phyloP scores from a whole-genome alignment of 2,888 invertebrate species.

The Resseliella maxima region DNA sequence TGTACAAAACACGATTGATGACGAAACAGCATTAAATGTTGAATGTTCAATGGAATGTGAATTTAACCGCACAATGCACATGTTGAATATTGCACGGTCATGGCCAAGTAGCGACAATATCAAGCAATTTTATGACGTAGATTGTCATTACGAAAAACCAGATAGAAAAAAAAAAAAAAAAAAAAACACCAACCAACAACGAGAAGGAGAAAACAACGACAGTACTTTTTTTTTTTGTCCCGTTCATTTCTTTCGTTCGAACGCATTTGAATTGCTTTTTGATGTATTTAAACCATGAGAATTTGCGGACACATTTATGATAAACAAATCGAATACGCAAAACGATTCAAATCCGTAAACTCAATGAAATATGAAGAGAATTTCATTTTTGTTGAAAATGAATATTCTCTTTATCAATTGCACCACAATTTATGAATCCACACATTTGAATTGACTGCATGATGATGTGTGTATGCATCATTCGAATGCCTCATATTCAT shows the following conservation, averaged over 20 bases:
- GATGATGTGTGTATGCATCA: too few species aligned
- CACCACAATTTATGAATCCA: background rate
- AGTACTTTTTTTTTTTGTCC: too few species aligned
- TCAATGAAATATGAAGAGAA: background rate
- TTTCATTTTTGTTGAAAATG: background rate
- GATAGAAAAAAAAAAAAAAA: background rate
- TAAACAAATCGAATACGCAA: too few species aligned
- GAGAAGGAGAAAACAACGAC: too few species aligned
- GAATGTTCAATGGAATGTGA: background rate
- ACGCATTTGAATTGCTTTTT: too few species aligned
- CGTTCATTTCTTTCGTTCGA: too few species aligned
- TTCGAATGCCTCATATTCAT: too few species aligned
- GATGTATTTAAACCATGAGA: too few species aligned
- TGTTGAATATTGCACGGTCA: background rate
- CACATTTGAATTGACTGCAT: background rate
- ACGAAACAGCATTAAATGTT: conserved; percentile 1
- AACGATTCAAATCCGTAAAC: too few species aligned
- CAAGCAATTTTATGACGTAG: background rate
- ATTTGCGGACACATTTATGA: too few species aligned
- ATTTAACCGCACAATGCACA: too few species aligned
- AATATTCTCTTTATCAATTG: background rate
- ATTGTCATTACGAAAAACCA: background rate
- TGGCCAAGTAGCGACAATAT: background rate
- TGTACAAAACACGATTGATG: conserved; percentile 17
- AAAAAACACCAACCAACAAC: background rate